Conservation (phyloP, 2,888 invertebrate genomes). For the Hofmannophila pseudospretella region DNA sequence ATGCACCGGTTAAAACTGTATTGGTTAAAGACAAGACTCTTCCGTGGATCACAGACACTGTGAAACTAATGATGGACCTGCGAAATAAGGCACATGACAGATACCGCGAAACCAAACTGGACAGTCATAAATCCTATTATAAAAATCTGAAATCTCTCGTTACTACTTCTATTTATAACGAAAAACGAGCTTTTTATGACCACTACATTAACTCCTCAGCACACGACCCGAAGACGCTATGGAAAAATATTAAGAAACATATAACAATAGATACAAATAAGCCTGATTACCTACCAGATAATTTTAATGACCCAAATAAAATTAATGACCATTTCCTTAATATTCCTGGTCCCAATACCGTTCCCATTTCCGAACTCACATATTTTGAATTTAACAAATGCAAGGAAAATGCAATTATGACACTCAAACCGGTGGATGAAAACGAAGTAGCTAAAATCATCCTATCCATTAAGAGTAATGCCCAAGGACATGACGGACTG, state of each 20-base stretch:
- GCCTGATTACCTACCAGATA: background rate
- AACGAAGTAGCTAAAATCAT: background rate
- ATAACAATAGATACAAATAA: background rate
- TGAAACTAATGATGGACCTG: constrained; percentile 16
- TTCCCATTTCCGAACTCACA: background rate
- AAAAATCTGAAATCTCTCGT: constrained; percentile 13
- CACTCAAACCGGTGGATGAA: background rate
- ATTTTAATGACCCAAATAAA: background rate
- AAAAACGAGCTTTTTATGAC: constrained; percentile 13
- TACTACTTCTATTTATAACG: constrained; percentile 9
- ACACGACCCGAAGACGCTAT: constrained; percentile 8
- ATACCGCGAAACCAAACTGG: constrained; percentile 5
- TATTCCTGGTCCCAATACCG: background rate
- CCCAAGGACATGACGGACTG: background rate
- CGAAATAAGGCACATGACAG: constrained; percentile 11
- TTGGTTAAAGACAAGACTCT: constrained; percentile 7
- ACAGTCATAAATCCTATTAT: constrained; percentile 10
- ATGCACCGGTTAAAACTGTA: constrained; percentile 12
- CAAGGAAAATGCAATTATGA: background rate
- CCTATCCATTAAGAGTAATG: background rate
- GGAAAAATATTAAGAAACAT: background rate
- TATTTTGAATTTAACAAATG: background rate
- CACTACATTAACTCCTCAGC: constrained; percentile 12
- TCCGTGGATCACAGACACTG: constrained; percentile 16
- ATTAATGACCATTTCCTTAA: background rate